Evolutionary conservation across 2,888 invertebrate species (phyloP).

Genomic region (Cantharis rustica): DNA sequence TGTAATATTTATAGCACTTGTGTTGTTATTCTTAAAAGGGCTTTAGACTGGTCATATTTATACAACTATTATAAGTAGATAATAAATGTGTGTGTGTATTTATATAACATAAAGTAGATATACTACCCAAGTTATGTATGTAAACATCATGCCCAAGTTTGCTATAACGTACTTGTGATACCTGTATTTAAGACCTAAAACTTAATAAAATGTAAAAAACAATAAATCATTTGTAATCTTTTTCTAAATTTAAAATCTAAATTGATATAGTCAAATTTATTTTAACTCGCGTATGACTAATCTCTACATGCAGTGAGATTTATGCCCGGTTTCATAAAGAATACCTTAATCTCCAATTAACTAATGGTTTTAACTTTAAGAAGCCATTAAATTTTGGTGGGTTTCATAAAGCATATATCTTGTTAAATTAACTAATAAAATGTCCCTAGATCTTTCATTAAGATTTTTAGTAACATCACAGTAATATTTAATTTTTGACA

Average conservation of each 20-base stretch:
- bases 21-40: constrained; percentile 8
- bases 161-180: constrained; percentile 36
- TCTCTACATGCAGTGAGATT: too few relatives aligned
- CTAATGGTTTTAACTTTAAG: too few relatives aligned
- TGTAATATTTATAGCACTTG: constrained; percentile 6
- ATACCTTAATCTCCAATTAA: too few relatives aligned
- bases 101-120: constrained; percentile 9
- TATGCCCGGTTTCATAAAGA: too few relatives aligned
- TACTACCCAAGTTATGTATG: constrained; percentile 18
- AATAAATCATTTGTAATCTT: not conserved
- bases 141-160: constrained; percentile 29
- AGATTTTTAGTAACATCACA: too few relatives aligned
- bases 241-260: not conserved
- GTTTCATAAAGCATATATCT: too few relatives aligned
- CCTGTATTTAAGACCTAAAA: constrained; percentile 31
- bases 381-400: too few relatives aligned
- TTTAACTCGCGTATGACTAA: too few relatives aligned
- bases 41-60: constrained; percentile 9
- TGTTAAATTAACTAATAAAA: too few relatives aligned
- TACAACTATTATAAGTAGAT: constrained; percentile 7
- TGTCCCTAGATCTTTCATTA: too few relatives aligned
- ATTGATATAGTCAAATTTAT: too few relatives aligned
- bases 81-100: constrained; percentile 15
- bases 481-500: too few relatives aligned
- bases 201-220: constrained; percentile 25